Evolutionary conservation across 2,888 invertebrate species (phyloP).

Genomic region (Chromoteleia sp.): DNA sequence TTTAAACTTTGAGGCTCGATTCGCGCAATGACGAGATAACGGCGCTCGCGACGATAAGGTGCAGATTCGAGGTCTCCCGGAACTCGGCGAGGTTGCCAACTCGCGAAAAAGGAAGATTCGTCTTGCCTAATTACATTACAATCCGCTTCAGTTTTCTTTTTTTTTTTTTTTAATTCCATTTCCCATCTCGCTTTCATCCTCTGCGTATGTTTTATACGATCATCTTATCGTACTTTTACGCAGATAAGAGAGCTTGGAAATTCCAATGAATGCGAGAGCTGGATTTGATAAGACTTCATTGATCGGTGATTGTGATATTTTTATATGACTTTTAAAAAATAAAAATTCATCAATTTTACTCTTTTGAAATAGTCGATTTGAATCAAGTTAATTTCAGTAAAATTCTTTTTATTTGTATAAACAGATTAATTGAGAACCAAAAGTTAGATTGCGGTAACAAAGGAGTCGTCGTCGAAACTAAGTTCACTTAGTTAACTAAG

Average conservation of each 20-base stretch:
- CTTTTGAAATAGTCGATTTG: no score
- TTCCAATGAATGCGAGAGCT: background rate
- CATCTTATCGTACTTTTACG: constrained; percentile 3
- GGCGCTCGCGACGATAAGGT: constrained; percentile 47
- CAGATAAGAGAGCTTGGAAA: constrained; percentile 9
- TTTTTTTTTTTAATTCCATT: constrained; percentile 47
- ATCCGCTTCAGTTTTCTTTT: constrained; percentile 45
- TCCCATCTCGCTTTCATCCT: constrained; percentile 13
- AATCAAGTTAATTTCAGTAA: no score
- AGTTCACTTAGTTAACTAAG: no score
- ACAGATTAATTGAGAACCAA: no score
- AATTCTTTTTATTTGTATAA: no score
- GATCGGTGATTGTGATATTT: no score
- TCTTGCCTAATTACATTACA: constrained; percentile 63
- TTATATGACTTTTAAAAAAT: no score
- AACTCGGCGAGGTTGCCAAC: constrained; percentile 39
- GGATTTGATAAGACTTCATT: no score
- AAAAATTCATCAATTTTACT: no score
- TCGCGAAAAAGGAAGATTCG: constrained; percentile 43
- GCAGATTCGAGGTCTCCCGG: constrained; percentile 41
- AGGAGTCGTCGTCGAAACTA: no score
- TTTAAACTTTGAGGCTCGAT: constrained; percentile 71
- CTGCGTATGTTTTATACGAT: constrained; percentile 11
- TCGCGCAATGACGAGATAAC: constrained; percentile 58
- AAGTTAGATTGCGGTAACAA: no score